Conservation (phyloP, 2,888 invertebrate species). For the Drosophila anomelani region DNA sequence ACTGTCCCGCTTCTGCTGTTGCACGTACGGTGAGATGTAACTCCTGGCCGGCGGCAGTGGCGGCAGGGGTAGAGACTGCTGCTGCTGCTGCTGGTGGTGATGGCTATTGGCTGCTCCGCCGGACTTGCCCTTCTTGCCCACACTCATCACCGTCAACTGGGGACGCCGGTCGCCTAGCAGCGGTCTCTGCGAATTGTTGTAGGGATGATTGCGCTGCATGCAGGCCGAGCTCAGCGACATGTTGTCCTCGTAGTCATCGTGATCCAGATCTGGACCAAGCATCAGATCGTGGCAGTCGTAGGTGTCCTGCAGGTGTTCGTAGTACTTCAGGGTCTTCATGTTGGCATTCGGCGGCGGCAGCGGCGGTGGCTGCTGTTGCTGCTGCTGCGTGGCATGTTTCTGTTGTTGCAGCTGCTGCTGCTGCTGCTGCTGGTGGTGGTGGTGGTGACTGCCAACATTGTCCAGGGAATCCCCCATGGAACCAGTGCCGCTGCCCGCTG, state of each 20-base stretch:
- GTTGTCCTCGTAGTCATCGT: slow-evolving; percentile 69
- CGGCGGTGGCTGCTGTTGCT: slow-evolving; percentile 56
- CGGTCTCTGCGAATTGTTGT: slow-evolving; percentile 83
- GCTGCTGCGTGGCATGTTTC: slow-evolving; percentile 20
- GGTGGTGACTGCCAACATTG: slow-evolving; percentile 4
- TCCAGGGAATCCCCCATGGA: slow-evolving; percentile 13
- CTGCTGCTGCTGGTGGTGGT: not conserved
- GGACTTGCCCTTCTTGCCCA: slow-evolving; percentile 37
- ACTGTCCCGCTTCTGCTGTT: slow-evolving; percentile 81
- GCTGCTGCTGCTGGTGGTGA: not conserved
- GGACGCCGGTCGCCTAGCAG: slow-evolving; percentile 77
- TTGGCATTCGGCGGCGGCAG: slow-evolving; percentile 65
- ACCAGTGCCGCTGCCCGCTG: slow-evolving; percentile 4
- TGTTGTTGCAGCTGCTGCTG: not conserved
- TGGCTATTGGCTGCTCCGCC: not conserved
- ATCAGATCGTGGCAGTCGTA: slow-evolving; percentile 69
- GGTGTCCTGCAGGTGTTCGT: slow-evolving; percentile 59
- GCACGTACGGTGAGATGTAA: slow-evolving; percentile 79
- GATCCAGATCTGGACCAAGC: slow-evolving; percentile 54
- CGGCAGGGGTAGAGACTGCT: slow-evolving; percentile 27
- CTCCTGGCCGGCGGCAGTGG: slow-evolving; percentile 43
- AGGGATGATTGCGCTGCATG: slow-evolving; percentile 83
- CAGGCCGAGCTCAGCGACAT: slow-evolving; percentile 66
- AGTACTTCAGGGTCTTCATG: slow-evolving; percentile 62
- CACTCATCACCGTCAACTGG: slow-evolving; percentile 59